A percentile compares a stretch with the other conserved stretches of the same genome.
Conservation (phyloP, 23 tunicate species). For the Ascidia mentula region DNA sequence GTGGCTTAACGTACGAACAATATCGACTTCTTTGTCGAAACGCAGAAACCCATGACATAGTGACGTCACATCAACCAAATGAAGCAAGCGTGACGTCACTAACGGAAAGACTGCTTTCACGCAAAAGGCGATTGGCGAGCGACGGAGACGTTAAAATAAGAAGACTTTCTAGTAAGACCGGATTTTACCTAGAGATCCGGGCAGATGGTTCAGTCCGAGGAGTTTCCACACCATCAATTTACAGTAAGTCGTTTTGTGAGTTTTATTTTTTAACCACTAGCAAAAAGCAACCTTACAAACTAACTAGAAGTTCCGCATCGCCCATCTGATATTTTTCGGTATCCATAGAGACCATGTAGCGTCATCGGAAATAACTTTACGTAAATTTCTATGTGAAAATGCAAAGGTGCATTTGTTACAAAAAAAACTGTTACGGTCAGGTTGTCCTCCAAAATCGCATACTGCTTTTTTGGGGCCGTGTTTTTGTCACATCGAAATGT, state of each 20-base stretch:
- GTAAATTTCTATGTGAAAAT: no score
- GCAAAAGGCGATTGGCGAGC: neutral
- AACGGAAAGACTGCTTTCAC: neutral
- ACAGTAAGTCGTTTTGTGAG: slow-evolving; percentile 16
- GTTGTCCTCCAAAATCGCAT: no score
- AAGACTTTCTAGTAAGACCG: slow-evolving; percentile 11
- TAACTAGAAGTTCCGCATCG: no score
- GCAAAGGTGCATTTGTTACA: no score
- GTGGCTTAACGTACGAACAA: slow-evolving; percentile 1
- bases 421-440: no score
- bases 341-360: no score
- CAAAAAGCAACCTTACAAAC: no score
- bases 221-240: neutral
- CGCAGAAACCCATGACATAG: neutral
- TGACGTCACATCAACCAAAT: neutral
- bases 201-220: slow-evolving; percentile 11
- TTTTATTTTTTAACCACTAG: no score
- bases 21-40: neutral
- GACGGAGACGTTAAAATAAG: slow-evolving; percentile 19
- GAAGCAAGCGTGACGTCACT: slow-evolving; percentile 9
- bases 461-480: no score
- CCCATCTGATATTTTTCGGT: no score
- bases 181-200: slow-evolving; percentile 12
- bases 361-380: no score
- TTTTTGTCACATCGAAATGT: no score